phyloP scores from a whole-genome alignment of 2,888 invertebrate genomes.

The Strigamia crassipes region DNA sequence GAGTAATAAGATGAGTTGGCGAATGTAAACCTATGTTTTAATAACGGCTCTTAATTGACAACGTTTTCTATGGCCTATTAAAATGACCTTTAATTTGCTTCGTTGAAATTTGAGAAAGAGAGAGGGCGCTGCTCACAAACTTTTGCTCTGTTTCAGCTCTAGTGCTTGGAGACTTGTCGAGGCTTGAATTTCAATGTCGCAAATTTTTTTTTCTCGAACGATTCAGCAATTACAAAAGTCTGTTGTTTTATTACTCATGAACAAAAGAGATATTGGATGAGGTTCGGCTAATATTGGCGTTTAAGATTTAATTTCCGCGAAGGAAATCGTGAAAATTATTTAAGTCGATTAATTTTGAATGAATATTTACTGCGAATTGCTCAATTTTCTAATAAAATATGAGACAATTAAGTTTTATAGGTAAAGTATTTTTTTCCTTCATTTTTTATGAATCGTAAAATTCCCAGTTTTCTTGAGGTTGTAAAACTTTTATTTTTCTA shows the following conservation, averaged over 20 bases:
- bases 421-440: background rate
- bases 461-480: background rate
- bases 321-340: no score
- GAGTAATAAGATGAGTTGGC: constrained; percentile 40
- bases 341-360: no score
- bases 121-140: background rate
- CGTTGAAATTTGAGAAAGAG: constrained; percentile 17
- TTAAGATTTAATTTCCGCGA: background rate
- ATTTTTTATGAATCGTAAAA: constrained; percentile 7
- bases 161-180: background rate
- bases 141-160: background rate
- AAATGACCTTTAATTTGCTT: constrained; percentile 39
- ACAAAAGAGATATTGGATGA: constrained; percentile 26
- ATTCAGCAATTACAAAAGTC: constrained; percentile 7
- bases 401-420: background rate
- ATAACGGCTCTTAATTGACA: constrained; percentile 32
- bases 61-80: constrained; percentile 35
- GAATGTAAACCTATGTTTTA: constrained; percentile 36
- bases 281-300: background rate
- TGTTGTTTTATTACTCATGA: background rate
- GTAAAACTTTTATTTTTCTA: background rate
- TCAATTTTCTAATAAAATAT: background rate
- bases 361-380: background rate
- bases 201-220: background rate
- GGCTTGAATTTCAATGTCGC: background rate